Conservation (phyloP, 2,113 vertebrate species). For the Bungarus multicinctus region DNA sequence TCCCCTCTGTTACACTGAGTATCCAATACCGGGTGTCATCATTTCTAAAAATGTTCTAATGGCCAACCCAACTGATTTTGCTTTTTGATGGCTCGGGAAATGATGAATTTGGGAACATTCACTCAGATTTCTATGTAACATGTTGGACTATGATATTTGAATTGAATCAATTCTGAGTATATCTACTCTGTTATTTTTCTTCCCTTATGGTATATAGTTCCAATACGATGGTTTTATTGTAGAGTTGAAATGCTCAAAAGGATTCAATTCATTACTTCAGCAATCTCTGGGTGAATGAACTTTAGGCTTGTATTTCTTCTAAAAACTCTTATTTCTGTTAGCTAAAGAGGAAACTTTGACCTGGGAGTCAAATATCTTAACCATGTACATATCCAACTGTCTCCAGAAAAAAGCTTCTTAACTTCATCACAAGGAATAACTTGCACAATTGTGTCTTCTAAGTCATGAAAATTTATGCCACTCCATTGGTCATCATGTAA, state of each 20-base stretch:
- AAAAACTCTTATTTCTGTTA: neutral
- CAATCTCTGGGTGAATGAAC: neutral
- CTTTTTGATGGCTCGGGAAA: neutral
- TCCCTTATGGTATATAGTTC: neutral
- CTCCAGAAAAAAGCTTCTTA: neutral
- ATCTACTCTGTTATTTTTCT: neutral
- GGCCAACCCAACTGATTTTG: neutral
- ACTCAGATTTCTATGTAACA: neutral
- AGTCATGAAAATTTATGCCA: constrained; percentile 60
- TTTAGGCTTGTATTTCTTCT: neutral
- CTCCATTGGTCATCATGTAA: constrained; percentile 68
- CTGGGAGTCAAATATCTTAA: neutral
- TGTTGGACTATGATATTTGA: neutral
- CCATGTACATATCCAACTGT: rapidly evolving
- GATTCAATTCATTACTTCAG: neutral
- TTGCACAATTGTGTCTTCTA: constrained; percentile 34
- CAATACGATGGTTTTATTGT: neutral
- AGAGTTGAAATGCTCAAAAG: neutral
- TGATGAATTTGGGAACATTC: neutral
- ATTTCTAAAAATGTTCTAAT: neutral
- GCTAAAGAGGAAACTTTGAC: constrained; percentile 22
- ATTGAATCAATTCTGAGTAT: neutral
- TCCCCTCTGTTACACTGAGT: neutral
- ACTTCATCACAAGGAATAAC: neutral
- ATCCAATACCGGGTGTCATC: neutral